These are phyloP conservation scores for Parnassius orleans DNA, from an alignment of 2,888 invertebrate genomes.

Conservation along the genomic window DNA sequence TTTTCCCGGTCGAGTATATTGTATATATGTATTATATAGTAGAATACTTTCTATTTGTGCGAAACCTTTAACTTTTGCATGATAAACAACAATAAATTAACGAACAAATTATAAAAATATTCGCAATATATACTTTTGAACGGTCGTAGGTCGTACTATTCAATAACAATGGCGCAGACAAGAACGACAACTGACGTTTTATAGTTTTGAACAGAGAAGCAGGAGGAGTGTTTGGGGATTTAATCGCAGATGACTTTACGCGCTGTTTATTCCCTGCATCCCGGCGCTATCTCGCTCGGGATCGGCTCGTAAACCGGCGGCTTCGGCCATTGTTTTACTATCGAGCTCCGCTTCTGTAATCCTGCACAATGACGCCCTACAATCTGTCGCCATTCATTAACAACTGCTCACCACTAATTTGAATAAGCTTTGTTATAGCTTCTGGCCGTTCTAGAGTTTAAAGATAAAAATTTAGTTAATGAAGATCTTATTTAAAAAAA, in stretches of 20 bases:
- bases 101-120: not conserved
- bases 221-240: slow-evolving; percentile 34
- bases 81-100: too few species aligned
- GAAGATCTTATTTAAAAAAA: too few species aligned
- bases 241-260: slow-evolving; percentile 53
- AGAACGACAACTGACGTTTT: slow-evolving; percentile 15
- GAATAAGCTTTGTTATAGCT: slow-evolving; percentile 29
- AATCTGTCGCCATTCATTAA: slow-evolving; percentile 59
- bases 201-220: slow-evolving; percentile 21
- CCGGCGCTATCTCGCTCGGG: slow-evolving; percentile 50
- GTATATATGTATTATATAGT: too few species aligned
- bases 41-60: too few species aligned
- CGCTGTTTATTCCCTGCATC: slow-evolving; percentile 57
- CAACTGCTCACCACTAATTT: slow-evolving; percentile 40
- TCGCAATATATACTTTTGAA: slow-evolving; percentile 3
- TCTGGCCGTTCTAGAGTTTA: not conserved
- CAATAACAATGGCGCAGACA: slow-evolving; percentile 17
- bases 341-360: slow-evolving; percentile 51
- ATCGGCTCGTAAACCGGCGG: slow-evolving; percentile 63
- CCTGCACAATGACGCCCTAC: slow-evolving; percentile 53
- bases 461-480: too few species aligned
- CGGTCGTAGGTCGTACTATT: slow-evolving; percentile 8
- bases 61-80: too few species aligned
- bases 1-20: too few species aligned
- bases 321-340: slow-evolving; percentile 62